Evolutionary conservation across 2,113 vertebrate species (phyloP), one percentile per base, ranked within the genome.

Genomic region (Ascaphus truei): DNA sequence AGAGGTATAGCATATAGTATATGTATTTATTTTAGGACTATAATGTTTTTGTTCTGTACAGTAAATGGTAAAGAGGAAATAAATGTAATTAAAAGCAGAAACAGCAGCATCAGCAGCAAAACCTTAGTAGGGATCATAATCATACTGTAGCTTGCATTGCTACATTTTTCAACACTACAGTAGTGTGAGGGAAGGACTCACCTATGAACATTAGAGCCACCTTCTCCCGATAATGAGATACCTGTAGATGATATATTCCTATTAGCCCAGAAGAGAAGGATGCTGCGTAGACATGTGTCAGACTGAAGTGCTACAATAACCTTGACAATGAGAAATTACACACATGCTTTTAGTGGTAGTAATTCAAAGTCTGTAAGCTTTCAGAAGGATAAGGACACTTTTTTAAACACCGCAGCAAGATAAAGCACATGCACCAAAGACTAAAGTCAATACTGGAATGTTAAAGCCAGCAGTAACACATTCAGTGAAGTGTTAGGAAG

Each of bases 251-350:
- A 68, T 48, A 39, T 52, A 48, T 68, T 47, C 33, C 37, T 57
- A 29, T 57, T 34, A 68, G 39, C 18, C 26, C 41, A 37, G n/a
- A 22, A 5, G 29, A 22, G 43, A 47, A 37, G 39, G 15, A 68
- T n/a, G n/a, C 64, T 33, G 22, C 18, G 18, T 30, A 39, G 29
- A 55, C 9, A 57, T 18, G 51, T 66, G 61, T 63, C 43, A 63
- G 20, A 63, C 29, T 36, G 20, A 39, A 53, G 33, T 37, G 53
- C 33, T 48, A 10, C 37, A 48, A 18, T 29, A 57, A 43, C 39
- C 27, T 58, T 57, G 53, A 68, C 53, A 68, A 58, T 48, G 52
- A 34, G 53, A 56, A 67, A 57, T 67, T 29, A 47, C 29, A 45
- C 26, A 68, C 57, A 48, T 36, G 53, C 39, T 47, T 36, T 45